Base-by-base conservation (phyloP, 2,888 invertebrate genomes). In the Phoronis australis region DNA sequence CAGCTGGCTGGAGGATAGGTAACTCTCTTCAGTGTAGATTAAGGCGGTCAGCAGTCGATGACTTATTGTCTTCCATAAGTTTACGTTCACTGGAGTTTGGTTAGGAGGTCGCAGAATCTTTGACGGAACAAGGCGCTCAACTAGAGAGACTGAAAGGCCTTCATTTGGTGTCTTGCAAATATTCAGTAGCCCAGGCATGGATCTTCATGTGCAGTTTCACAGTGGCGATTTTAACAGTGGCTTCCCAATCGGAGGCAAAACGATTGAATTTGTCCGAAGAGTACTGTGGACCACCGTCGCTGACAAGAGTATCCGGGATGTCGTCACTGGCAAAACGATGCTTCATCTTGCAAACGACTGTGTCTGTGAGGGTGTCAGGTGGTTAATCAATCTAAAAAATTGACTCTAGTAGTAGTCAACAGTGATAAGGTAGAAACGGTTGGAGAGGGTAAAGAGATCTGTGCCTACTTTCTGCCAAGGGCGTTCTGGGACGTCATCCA, bases 401-500 rank as follows among this genome's bases (percentile, higher is more conserved):
- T 47, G 42, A 23, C 49, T 52, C n/a, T n/a, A n/a, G 42, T 47
- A 51, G 27, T 52, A 59, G 47, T 60, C 60, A 4, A 57, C 54
- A 20, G 51, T 53, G 15, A 61, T 27, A 2, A 61, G 46, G 49
- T 59, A 62, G 22, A 59, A 45, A 24, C 47, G 35, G 4, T 40
- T 48, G 20, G 53, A 35, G 3, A 50, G 35, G 2, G 23, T 44
- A 47, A 63, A 63, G 4, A 64, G 27, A 39, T 64, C 60, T 22
- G 51, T 50, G 3, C 51, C 56, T n/a, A 62, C 49, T 31, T 52
- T 59, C 20, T 49, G 42, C 48, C 50, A 62, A 22, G 62, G 61
- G 22, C 51, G 48, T n/a, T 52, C 37, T 20, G 57, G 55, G 4
- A 54, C 37, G 2, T 54, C 49, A 39, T 52, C 51, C 6, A 42